Evolutionary conservation across 2,113 vertebrate genomes (phyloP), one percentile per base, ranked within the genome.

Genomic region (Toxotes chatareus): DNA sequence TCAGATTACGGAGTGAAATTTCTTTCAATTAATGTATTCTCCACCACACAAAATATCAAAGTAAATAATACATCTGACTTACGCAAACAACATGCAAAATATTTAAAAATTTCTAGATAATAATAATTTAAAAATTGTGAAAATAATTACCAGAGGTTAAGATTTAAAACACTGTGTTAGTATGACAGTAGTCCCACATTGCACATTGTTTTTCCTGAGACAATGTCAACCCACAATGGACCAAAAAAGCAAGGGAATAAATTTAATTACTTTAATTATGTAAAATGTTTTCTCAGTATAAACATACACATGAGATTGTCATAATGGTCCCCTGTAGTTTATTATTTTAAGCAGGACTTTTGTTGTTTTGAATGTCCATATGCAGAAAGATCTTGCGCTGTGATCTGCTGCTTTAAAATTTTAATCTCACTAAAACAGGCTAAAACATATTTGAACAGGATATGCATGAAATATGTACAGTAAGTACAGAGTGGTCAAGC

Each of bases 381-480:
- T 55, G 16, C 38, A 21, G 10, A 53, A 36, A 21, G 19, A n/a
- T 21, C 19, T 19, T 51, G 19, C n/a, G 9, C 49, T n/a, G 7
- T n/a, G 19, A 51, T 51, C 16, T 19, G n/a, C 49, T 69, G 49
- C 65, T 75, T 55, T 16, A 68, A 13, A 61, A 73, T 59, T 61
- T 23, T 31, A 55, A 66, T 72, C 32, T 64, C 44, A 16, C 4
- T n/a, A 44, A 63, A 40, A 59, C 12, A 40, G 66, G 36, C 14
- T 34, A 59, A 73, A 44, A 51, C 17, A 56, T 4, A 17, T 64
- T 5, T 17, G 4, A 34, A 60, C 23, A 34, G 12, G 9, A 10
- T 44, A 40, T 36, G 13, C 46, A 79, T 65, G 69, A 73, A 23
- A 63, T 64, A 55, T 68, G n/a, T 64, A 61, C 31, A 65, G 14